These are phyloP conservation scores for Sapajus apella DNA, from an alignment of 2,113 vertebrate genomes.

Conservation along the genomic window DNA sequence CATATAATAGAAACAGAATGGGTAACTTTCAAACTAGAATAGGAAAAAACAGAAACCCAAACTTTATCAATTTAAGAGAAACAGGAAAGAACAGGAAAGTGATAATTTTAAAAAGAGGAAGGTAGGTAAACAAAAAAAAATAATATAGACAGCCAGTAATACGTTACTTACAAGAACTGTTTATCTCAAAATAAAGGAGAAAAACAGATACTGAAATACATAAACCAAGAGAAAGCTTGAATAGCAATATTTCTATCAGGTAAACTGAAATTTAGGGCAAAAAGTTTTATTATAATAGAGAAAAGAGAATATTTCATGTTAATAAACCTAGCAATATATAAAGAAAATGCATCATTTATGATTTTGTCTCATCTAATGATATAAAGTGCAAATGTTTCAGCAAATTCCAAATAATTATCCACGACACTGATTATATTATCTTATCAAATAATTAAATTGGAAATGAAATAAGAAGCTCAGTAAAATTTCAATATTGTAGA, in stretches of 20 bases:
- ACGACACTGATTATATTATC: neutral
- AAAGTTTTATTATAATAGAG: neutral
- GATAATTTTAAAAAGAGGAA: neutral
- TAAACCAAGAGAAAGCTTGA: neutral
- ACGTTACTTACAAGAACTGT: neutral
- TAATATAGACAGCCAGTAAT: neutral
- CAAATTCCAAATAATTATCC: neutral
- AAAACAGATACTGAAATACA: neutral
- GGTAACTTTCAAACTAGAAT: neutral
- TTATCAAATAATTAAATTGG: neutral
- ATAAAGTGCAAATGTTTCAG: neutral
- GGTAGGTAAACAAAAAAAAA: neutral
- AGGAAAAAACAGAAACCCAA: neutral
- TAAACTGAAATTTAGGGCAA: neutral
- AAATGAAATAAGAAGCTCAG: neutral
- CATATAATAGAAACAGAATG: neutral
- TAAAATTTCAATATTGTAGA: neutral
- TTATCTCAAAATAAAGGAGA: neutral
- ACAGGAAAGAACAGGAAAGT: neutral
- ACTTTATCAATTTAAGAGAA: neutral
- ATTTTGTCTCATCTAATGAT: neutral
- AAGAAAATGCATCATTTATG: neutral
- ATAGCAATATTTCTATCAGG: neutral
- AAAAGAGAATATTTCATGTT: neutral
- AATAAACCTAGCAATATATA: neutral